Evolutionary conservation across 2,113 vertebrate species (phyloP).

Genomic region (Serilophus lunatus): DNA sequence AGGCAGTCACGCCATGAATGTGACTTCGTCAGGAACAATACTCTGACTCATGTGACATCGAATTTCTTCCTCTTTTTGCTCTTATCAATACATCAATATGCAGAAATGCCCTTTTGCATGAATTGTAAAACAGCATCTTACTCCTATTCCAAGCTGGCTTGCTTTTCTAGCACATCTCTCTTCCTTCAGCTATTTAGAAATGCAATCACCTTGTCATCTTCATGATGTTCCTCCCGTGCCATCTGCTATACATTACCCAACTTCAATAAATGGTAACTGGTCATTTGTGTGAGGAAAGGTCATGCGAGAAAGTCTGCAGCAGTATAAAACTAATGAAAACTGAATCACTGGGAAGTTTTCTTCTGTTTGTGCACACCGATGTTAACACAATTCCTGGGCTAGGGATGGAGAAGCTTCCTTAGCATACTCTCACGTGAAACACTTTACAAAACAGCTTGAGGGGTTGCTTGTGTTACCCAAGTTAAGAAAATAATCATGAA

Average conservation of each 20-base stretch:
- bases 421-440: neutral
- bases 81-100: neutral
- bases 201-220: neutral
- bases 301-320: neutral
- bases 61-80: neutral
- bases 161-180: neutral
- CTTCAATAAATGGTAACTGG: neutral
- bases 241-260: neutral
- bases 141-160: neutral
- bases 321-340: neutral
- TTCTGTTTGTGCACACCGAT: neutral
- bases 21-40: neutral
- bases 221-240: neutral
- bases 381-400: neutral
- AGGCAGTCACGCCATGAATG: neutral
- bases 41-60: rapidly evolving
- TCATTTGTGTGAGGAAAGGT: neutral
- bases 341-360: neutral
- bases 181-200: neutral
- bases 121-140: neutral
- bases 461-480: neutral
- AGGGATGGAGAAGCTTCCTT: neutral
- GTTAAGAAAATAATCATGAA: neutral
- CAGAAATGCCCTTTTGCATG: neutral
- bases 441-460: neutral